phyloP scores from a whole-genome alignment of 2,797 vertebrate species.

The Anas capensis region DNA sequence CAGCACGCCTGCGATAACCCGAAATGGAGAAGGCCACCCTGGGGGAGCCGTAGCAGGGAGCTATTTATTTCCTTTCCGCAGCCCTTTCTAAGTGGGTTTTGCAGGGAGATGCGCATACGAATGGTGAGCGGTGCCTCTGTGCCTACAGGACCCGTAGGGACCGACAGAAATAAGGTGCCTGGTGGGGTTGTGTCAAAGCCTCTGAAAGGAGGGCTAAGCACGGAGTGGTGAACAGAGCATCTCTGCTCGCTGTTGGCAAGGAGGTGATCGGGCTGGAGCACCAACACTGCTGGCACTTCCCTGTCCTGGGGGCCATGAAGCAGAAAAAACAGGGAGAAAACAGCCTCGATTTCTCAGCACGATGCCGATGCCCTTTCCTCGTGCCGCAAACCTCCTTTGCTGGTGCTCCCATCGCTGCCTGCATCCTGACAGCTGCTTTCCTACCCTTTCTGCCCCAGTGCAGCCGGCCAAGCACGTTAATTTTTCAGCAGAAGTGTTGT shows the following conservation, averaged over 20 bases:
- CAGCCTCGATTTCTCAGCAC: not conserved
- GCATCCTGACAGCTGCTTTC: slow-evolving; percentile 65
- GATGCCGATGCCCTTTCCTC: not conserved
- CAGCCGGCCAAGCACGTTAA: slow-evolving; percentile 86
- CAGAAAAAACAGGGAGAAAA: not conserved
- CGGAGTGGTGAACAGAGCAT: not conserved
- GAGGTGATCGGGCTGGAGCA: not conserved
- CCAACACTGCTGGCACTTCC: not conserved
- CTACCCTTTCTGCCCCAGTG: slow-evolving; percentile 64
- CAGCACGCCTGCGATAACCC: not conserved
- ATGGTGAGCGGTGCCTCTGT: not conserved
- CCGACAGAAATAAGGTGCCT: not conserved
- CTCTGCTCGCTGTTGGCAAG: not conserved
- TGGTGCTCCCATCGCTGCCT: slow-evolving; percentile 60
- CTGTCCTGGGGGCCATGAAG: not conserved
- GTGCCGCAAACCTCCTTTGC: not conserved
- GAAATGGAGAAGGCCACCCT: not conserved
- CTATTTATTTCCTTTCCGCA: not conserved
- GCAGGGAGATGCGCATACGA: accelerated
- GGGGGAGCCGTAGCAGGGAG: not conserved
- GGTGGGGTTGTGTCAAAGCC: not conserved
- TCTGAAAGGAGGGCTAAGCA: not conserved
- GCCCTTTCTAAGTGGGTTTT: not conserved
- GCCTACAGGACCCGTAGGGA: not conserved
- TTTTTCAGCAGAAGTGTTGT: slow-evolving; percentile 92